Evolutionary conservation across 2,888 invertebrate species (phyloP).

Genomic region (Epistrophe eligans): DNA sequence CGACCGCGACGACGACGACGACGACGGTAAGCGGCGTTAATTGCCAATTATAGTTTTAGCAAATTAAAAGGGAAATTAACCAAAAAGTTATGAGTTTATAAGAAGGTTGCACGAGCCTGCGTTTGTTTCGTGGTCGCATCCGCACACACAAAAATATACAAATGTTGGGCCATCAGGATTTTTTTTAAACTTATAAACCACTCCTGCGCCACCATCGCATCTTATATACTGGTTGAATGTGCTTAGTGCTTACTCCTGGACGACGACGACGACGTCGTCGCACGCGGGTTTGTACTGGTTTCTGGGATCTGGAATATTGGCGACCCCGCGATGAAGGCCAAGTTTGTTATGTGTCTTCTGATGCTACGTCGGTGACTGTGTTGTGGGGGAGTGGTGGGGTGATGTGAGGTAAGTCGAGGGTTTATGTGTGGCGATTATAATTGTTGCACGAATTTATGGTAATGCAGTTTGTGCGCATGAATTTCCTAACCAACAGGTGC

Average conservation of each 20-base stretch:
- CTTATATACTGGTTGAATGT: neutral
- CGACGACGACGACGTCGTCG: too few species aligned
- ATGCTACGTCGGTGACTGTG: neutral
- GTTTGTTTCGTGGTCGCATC: conserved; percentile 13
- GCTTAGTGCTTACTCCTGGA: neutral
- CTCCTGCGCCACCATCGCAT: conserved; percentile 14
- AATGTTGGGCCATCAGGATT: conserved; percentile 55
- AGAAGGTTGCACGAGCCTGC: conserved; percentile 56
- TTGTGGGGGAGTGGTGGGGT: neutral
- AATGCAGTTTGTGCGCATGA: conserved; percentile 60
- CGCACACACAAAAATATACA: conserved; percentile 32
- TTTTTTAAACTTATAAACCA: neutral
- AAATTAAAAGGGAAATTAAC: conserved; percentile 75
- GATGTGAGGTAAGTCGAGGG: conserved; percentile 39
- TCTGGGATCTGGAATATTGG: conserved; percentile 11
- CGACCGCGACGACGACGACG: neutral
- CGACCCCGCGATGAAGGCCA: conserved; percentile 5
- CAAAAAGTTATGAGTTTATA: conserved; percentile 75
- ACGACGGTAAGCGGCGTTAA: conserved; percentile 71
- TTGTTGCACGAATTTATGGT: conserved; percentile 73
- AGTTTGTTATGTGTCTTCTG: conserved; percentile 16
- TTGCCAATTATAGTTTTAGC: conserved; percentile 75
- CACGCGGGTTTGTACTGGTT: neutral
- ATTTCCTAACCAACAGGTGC: conserved; percentile 60
- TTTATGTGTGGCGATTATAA: conserved; percentile 59